These are phyloP conservation scores for Siniperca knerii DNA, from an alignment of 2,113 vertebrate species.

Conservation along the genomic window DNA sequence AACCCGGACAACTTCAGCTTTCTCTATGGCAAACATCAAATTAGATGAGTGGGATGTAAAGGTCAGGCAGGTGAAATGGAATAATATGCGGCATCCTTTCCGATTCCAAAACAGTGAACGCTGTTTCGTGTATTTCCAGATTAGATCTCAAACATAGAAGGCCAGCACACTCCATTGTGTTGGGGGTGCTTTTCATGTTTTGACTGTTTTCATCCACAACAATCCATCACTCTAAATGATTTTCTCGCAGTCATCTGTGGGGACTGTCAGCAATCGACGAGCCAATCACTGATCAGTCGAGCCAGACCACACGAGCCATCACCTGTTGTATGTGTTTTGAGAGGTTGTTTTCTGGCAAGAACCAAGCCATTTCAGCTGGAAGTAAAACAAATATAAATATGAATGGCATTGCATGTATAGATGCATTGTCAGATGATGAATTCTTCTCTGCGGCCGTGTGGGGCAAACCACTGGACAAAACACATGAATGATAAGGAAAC, in stretches of 20 bases:
- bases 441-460: background rate
- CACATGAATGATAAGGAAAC: too few relatives aligned
- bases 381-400: background rate
- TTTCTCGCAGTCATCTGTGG: background rate
- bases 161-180: background rate
- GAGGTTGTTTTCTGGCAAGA: constrained; percentile 33
- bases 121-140: background rate
- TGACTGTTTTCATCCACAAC: constrained; percentile 4
- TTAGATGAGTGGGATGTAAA: background rate
- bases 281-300: constrained; percentile 60
- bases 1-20: background rate
- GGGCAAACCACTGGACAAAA: background rate
- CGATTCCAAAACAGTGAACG: background rate
- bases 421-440: background rate
- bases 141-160: background rate
- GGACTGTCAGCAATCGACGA: constrained; percentile 21
- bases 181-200: too few relatives aligned
- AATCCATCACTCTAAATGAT: constrained; percentile 5
- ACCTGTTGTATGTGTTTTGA: constrained; percentile 13
- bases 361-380: constrained; percentile 13
- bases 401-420: background rate
- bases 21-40: constrained; percentile 1
- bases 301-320: constrained; percentile 38
- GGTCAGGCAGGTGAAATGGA: constrained; percentile 11
- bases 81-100: constrained; percentile 1